Base-by-base conservation (phyloP, 2,888 invertebrate species). In the Sesia bembeciformis region DNA sequence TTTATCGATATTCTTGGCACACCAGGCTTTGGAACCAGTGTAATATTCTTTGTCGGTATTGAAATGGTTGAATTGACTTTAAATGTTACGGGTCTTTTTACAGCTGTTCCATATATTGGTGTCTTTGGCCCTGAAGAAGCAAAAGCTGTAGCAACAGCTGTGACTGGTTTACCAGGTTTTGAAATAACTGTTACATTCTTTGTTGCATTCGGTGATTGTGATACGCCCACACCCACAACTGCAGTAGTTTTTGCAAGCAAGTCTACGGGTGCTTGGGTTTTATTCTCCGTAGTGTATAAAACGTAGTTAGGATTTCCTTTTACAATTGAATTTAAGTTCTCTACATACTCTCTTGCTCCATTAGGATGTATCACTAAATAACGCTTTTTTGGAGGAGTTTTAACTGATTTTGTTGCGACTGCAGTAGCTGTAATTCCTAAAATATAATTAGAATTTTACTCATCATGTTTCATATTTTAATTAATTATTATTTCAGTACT, bases 341-440 rank as follows among this genome's bases (percentile, higher is more conserved):
- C 71, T 4, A 73, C 55, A 50, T 74, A 60, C 53, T 80, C 76
- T 7, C 77, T 56, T 38, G 64, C 74, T 49, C 78, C 79, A 61
- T 79, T 66, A 23, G 72, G 60, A 58, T 76, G 66, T 40, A 82
- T 56, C n/a, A 82, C 60, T 49, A 76, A 53, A 57, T 64, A 76
- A 23, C 62, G 66, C 58, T 67, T 72, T 23, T 23, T 23, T 23
- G 23, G 23, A 23, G 23, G 23, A 23, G 23, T 23, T 23, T 23
- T 23, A 23, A 23, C 23, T 23, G 46, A 7, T 8, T 46, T 46
- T 8, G 46, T 46, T 3, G 3, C 3, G 4, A 6, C 46, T 8
- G 0, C 7, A 8, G 23, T 23, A 23, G 23, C 23, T 23, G 23
- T 23, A 23, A 23, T 23, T 23, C 23, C 23, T 23, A 23, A 23